Evolutionary conservation across 2,113 vertebrate species (phyloP), one percentile per base, ranked within the genome.

Genomic region (Hippocampus barbouri): DNA sequence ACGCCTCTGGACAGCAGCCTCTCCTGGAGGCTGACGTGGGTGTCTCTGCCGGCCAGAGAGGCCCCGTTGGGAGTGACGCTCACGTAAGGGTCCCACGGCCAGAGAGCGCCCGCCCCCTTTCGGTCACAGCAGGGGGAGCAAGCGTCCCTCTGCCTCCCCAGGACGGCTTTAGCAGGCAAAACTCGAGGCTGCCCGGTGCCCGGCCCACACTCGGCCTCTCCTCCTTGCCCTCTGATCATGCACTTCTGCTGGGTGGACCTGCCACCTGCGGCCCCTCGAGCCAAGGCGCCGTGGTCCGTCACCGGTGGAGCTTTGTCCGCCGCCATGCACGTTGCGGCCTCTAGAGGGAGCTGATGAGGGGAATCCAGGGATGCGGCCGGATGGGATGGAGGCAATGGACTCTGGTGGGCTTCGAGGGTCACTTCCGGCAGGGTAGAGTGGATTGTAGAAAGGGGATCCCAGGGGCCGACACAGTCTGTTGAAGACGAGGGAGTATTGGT

Each of bases 391-490:
- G 93, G 94, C 91, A 93, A 95, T 94, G 95, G 93, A 91, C 91
- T 90, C 81, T 93, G 93, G 92, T 92, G 92, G 89, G 93, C 91
- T 0, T 96, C 94, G 3, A 93, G 91, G 86, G 92, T 95, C 96
- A 99, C 94, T 99, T 98, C 95, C 96, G 94, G 94, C 97, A 97
- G 92, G 91, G 94, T 92, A 96, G 95, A 88, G 95, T 94, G 85
- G 96, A 93, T 83, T 96, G 96, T 91, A 96, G 95, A 88, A 95
- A 95, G 89, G 94, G 94, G 77, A 86, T 95, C 96, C 96, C 97
- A 93, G 97, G 92, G 82, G 96, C 85, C 69, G 95, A 90, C 92
- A 92, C 96, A 93, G 96, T 97, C 97, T 98, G 93, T 85, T 67
- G 71, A 45, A 88, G 78, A 75, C 14, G 12, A 82, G 83, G 81